Evolutionary conservation across 2,113 vertebrate genomes (phyloP).

Genomic region (Cinclus mexicanus): DNA sequence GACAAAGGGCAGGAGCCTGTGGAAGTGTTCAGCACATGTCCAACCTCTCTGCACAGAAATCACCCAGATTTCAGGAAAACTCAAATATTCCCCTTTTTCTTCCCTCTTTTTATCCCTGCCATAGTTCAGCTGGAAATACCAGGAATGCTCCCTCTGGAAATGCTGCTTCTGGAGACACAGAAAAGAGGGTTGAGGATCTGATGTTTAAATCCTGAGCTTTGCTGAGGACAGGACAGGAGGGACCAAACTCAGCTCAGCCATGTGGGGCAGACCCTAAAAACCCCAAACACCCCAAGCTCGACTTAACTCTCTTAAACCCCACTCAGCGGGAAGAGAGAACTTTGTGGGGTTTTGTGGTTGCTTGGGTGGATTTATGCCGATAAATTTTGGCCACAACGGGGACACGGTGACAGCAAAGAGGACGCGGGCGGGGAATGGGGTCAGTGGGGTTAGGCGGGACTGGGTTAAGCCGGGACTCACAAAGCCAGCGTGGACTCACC

Average conservation of each 20-base stretch:
- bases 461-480: constrained; percentile 64
- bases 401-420: background rate
- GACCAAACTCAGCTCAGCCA: background rate
- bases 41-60: background rate
- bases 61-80: background rate
- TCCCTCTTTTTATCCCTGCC: background rate
- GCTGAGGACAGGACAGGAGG: background rate
- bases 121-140: background rate
- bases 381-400: background rate
- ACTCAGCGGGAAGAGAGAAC: rapidly evolving
- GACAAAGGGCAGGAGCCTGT: background rate
- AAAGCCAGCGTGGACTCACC: constrained; percentile 85
- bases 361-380: rapidly evolving
- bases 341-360: rapidly evolving
- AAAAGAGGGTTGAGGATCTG: background rate
- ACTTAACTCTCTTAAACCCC: background rate
- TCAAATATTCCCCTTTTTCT: background rate
- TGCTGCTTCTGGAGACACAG: background rate
- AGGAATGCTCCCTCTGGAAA: background rate
- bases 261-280: background rate
- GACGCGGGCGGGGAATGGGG: background rate
- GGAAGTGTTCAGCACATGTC: background rate
- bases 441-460: constrained; percentile 74
- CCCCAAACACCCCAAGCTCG: background rate
- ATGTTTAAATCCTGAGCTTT: background rate